Evolutionary conservation across 2,113 vertebrate genomes (phyloP).

Genomic region (Xenopus borealis): DNA sequence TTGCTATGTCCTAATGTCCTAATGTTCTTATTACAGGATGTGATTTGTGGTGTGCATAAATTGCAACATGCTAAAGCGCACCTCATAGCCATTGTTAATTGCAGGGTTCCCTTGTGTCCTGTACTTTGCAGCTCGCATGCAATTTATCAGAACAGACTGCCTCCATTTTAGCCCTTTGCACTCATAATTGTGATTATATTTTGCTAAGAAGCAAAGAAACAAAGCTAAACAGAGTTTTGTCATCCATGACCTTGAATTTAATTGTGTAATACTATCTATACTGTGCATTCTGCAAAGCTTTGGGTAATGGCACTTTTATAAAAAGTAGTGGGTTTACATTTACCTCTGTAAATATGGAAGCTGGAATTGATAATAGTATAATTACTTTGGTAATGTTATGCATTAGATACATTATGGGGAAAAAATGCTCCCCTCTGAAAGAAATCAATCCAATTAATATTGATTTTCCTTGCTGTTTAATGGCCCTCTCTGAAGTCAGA

Average conservation of each 20-base stretch:
- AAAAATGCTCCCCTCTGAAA: constrained; percentile 74
- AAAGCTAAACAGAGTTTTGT: no score
- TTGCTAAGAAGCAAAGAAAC: no score
- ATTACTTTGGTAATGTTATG: constrained; percentile 82
- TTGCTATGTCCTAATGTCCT: no score
- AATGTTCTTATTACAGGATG: no score
- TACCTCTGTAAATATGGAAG: constrained; percentile 60
- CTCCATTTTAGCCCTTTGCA: no score
- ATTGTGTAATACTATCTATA: constrained; percentile 1
- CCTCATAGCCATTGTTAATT: no score
- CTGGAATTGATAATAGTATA: constrained; percentile 68
- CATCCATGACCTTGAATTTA: constrained; percentile 17
- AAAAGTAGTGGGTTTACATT: constrained; percentile 60
- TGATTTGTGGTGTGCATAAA: no score
- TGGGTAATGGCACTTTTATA: constrained; percentile 49
- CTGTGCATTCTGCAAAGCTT: constrained; percentile 3
- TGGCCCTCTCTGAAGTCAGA: constrained; percentile 65
- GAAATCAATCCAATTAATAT: constrained; percentile 77
- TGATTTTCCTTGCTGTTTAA: constrained; percentile 87
- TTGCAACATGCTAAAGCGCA: no score
- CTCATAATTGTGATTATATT: no score
- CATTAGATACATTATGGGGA: constrained; percentile 83
- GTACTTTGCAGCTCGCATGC: no score
- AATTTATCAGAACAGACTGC: no score
- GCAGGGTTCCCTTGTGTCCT: no score